Evolutionary conservation across 2,797 vertebrate species (phyloP).

Genomic region (Channa striata): DNA sequence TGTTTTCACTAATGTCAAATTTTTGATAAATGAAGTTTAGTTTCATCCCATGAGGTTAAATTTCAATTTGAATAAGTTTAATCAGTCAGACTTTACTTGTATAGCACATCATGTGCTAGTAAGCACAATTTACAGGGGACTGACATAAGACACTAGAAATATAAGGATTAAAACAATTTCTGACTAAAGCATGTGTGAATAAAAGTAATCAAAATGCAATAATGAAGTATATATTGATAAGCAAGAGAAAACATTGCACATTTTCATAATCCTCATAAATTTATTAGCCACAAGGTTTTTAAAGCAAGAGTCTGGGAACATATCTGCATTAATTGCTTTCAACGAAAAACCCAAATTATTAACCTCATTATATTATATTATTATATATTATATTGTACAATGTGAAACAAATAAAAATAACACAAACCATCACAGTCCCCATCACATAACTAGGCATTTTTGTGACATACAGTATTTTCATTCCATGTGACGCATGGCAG

Average conservation of each 20-base stretch:
- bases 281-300: background rate
- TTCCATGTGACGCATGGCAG: too few relatives aligned
- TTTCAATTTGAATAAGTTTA: background rate
- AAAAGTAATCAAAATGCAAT: background rate
- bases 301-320: background rate
- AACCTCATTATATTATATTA: too few relatives aligned
- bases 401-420: too few relatives aligned
- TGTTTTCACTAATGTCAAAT: conserved; percentile 17
- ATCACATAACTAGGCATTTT: background rate
- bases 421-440: background rate
- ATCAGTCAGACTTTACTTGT: background rate
- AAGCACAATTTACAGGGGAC: background rate
- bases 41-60: background rate
- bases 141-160: background rate
- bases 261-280: background rate
- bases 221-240: too few relatives aligned
- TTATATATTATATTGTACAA: too few relatives aligned
- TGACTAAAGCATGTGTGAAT: background rate
- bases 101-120: background rate
- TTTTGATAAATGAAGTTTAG: conserved; percentile 27
- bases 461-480: background rate
- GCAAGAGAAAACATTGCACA: background rate
- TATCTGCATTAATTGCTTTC: background rate
- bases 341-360: too few relatives aligned
- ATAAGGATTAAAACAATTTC: too few relatives aligned